Percentiles rank a stretch among this genome's conserved stretches.
These are phyloP conservation scores for Indicator maculatus DNA, from an alignment of 2,113 vertebrate genomes.

Conservation along the genomic window DNA sequence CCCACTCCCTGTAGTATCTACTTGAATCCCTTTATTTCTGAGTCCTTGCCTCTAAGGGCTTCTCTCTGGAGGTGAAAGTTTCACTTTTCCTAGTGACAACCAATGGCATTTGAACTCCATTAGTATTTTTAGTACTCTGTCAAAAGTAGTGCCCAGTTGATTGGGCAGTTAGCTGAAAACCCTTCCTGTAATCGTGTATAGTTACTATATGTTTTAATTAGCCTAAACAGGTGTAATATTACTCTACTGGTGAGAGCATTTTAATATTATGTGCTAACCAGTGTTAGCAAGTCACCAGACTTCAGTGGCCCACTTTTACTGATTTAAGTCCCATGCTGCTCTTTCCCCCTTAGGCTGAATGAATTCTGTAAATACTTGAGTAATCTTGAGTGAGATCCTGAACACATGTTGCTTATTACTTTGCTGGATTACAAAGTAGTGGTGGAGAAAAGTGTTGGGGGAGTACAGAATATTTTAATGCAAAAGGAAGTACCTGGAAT, in stretches of 20 bases:
- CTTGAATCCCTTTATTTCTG: not conserved
- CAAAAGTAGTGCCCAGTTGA: constrained; percentile 30
- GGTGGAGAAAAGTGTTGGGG: not conserved
- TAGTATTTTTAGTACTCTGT: constrained; percentile 72
- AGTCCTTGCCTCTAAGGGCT: not conserved
- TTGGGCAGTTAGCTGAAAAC: constrained; percentile 23
- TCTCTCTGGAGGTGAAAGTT: constrained; percentile 14
- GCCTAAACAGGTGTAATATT: constrained; percentile 51
- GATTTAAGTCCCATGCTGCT: not conserved
- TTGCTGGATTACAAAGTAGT: not conserved
- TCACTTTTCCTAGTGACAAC: constrained; percentile 49
- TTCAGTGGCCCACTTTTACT: not conserved
- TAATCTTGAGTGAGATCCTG: constrained; percentile 1
- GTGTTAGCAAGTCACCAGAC: not conserved
- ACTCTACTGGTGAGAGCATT: not conserved
- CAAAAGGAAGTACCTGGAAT: constrained; percentile 9
- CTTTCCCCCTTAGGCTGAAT: not conserved
- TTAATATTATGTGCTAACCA: not conserved
- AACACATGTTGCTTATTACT: not conserved
- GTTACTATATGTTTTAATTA: constrained; percentile 64
- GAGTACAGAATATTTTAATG: not conserved
- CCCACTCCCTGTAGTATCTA: not conserved
- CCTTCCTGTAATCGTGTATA: constrained; percentile 53
- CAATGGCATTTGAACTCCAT: constrained; percentile 60
- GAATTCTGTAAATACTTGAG: constrained; percentile 21